These are phyloP conservation scores for Aphelocoma coerulescens DNA, from an alignment of 2,113 vertebrate species.

Conservation along the genomic window DNA sequence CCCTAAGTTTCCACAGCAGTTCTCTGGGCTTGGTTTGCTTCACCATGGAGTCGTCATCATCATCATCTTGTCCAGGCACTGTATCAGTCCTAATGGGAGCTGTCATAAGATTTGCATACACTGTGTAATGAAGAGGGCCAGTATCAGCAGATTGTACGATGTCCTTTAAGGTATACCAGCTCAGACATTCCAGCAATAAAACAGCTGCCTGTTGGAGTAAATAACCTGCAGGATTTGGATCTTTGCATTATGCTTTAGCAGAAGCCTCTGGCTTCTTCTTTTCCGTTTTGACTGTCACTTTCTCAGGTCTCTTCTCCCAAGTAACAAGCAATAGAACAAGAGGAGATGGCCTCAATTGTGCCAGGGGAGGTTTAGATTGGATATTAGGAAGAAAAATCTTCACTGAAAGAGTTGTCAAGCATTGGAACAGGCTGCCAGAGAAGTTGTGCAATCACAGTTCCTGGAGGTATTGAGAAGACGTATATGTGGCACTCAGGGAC, in stretches of 20 bases:
- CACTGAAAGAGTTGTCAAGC: neutral
- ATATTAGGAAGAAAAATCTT: neutral
- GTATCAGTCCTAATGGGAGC: neutral
- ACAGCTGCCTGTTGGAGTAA: neutral
- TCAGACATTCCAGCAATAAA: neutral
- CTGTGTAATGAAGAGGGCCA: neutral
- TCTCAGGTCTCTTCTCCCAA: neutral
- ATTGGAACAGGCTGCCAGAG: neutral
- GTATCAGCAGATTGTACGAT: fast-evolving
- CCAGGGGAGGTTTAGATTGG: neutral
- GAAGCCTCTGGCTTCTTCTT: neutral
- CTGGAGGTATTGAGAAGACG: neutral
- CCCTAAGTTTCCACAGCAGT: neutral
- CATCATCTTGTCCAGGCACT: neutral
- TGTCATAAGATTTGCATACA: neutral
- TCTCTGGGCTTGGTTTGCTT: neutral
- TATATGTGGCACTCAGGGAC: neutral
- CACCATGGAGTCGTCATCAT: neutral
- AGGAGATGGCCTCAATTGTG: neutral
- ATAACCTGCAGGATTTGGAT: neutral
- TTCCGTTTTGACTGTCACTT: neutral
- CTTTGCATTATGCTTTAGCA: neutral
- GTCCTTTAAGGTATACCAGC: neutral
- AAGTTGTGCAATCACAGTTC: neutral
- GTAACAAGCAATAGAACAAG: neutral